Base-by-base conservation (phyloP, 2,888 invertebrate genomes). In the Nipponacmea schrenckii region DNA sequence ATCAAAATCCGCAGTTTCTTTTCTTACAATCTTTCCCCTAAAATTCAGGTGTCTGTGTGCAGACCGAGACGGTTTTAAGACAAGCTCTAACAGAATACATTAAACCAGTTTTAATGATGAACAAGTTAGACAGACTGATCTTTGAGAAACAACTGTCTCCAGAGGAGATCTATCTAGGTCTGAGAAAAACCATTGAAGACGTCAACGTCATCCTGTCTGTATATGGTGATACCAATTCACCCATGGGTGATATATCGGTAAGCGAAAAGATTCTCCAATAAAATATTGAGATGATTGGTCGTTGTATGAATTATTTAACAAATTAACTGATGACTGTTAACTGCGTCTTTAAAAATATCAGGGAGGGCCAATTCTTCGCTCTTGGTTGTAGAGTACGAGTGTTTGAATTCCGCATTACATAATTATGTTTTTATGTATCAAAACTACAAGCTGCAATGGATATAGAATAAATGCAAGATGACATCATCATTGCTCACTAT, bases 91-190 rank as follows among this genome's bases (percentile, higher is more conserved):
- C 97, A 75, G 99, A 99, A 92, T 94, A 99, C 88, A 99, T 99
- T 87, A 99, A 98, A 94, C 99, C 99, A 70, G 96, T 99, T 83
- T 92, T 99, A 86, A 99, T 99, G 94, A 98, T 99, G 97, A 99
- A 99, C 94, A 99, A 99, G 91, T 97, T 99, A 97, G 99, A 99
- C 92, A 95, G 98, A 81, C 98, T 98, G 81, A 92, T 99, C 73
- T 92, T 99, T 63, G 98, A 99, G 91, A 91, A 98, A 88, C 98
- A 99, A 89, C 91, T 98, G 84, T 97, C 96, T 77, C 93, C 95
- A 78, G 99, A 99, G 90, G 97, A 98, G 89, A 92, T 99, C 70
- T 99, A 96, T 91, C 98, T 98, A 91, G 97, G 96, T 85, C 98
- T 99, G 94, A 96, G 96, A 91, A 94, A 97, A 91, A 98, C 98